Percentiles rank a stretch among this genome's conserved stretches.
Conservation (phyloP, 2,888 invertebrate genomes). For the Capitulum mitella region DNA sequence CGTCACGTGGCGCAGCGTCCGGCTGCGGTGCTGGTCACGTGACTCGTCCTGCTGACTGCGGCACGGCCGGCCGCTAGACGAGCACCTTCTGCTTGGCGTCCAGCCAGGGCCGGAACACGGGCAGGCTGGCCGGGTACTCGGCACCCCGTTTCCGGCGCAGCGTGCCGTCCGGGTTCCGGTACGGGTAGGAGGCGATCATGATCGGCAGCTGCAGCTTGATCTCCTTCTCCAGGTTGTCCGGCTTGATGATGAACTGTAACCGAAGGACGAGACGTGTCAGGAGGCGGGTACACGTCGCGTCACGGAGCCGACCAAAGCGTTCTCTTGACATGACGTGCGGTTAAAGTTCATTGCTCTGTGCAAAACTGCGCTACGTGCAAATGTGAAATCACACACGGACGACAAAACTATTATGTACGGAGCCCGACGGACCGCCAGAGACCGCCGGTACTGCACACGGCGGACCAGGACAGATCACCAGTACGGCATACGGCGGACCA, state of each 20-base stretch:
- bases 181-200: slow-evolving; percentile 83
- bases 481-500: no score
- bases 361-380: no score
- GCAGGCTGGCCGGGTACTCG: slow-evolving; percentile 83
- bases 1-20: neutral
- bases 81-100: slow-evolving; percentile 28
- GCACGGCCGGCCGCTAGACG: neutral
- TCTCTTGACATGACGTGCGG: no score
- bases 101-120: slow-evolving; percentile 67
- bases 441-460: no score
- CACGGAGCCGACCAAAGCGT: no score
- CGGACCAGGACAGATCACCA: no score
- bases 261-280: neutral
- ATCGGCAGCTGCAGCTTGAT: slow-evolving; percentile 86
- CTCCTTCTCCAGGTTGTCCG: slow-evolving; percentile 84
- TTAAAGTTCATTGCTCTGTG: no score
- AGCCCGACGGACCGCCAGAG: no score
- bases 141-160: slow-evolving; percentile 61
- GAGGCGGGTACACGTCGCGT: no score
- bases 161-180: slow-evolving; percentile 55
- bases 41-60: neutral
- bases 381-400: no score
- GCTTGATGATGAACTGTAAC: slow-evolving; percentile 74
- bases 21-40: neutral
- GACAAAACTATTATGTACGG: no score